Evolutionary conservation across 2,888 invertebrate species (phyloP), one percentile per base, ranked within the genome.

Genomic region (Volucella inflata): DNA sequence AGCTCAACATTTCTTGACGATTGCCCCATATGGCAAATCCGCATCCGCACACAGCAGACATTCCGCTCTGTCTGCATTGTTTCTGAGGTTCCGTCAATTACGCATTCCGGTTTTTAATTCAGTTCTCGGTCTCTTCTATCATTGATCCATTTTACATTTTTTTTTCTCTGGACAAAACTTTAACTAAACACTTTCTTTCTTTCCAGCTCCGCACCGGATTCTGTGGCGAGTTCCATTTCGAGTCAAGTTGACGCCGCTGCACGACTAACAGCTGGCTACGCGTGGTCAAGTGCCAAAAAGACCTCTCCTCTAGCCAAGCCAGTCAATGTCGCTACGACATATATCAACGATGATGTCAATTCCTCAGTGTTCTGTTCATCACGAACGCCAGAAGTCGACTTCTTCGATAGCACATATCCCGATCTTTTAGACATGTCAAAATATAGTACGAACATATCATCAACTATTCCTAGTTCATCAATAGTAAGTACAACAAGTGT

Each of bases 211-310:
- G 92, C 93, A 21, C 92, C 93, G 10, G 94, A 94, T 70, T 93
- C 94, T 21, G 93, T 93, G 44, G 93, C 94, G 50, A 94, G 93
- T 88, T 94, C 94, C 0, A 94, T 94, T 75, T 94, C 94, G 21
- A 92, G 92, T 67, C 90, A 92, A 82, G 92, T 92, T 16, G 92
- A 92, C 84, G 92, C 92, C 4, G 91, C 90, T 2, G 89, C 91
- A 17, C 91, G 92, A 0, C 88, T 91, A 2, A 68, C 77, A 9
- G 88, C 88, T 3, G 84, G 78, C 21, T 85, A 88, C 59, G 87
- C 87, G 55, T 91, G 91, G 91, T 90, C 91, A 4, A 2, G 30
- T 51, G 88, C 90, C 0, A 90, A 91, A 80, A 91, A 90, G 50
- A 89, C 89, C 2, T 90, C 91, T 40, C 91, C 91, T n/a, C 89